Evolutionary conservation across 2,113 vertebrate species (phyloP).

Genomic region (Leptobrachium ailaonicum): DNA sequence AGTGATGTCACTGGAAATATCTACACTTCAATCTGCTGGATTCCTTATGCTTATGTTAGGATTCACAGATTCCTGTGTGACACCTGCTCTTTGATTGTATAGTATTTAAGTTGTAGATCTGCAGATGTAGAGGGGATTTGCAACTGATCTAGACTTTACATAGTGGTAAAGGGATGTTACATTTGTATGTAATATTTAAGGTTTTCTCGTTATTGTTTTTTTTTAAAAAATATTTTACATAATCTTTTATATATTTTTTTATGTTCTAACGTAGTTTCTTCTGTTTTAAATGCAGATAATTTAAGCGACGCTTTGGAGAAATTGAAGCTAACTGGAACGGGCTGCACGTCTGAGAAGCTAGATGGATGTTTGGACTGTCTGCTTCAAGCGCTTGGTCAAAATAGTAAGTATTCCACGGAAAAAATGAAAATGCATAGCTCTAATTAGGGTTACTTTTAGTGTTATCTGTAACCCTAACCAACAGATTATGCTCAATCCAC

Average conservation of each 20-base stretch:
- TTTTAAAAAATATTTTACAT: neutral
- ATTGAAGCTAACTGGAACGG: slow-evolving; percentile 85
- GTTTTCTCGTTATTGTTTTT: neutral
- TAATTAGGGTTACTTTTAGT: too few species aligned
- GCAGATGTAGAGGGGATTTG: neutral
- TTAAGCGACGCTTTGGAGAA: slow-evolving; percentile 90
- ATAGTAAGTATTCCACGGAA: slow-evolving; percentile 78
- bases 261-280: neutral
- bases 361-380: slow-evolving; percentile 93
- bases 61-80: too few species aligned
- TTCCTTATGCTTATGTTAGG: too few species aligned
- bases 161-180: neutral
- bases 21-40: too few species aligned
- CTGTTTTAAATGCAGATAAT: slow-evolving; percentile 74
- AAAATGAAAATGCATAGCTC: too few species aligned
- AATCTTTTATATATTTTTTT: neutral
- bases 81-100: too few species aligned
- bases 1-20: too few species aligned
- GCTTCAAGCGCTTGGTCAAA: slow-evolving; percentile 88
- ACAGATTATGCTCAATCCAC: too few species aligned
- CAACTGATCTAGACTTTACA: neutral
- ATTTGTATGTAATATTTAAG: too few species aligned
- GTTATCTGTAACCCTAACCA: too few species aligned
- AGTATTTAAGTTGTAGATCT: too few species aligned
- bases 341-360: slow-evolving; percentile 79